Conservation (phyloP, 30 jellyfish, hydroid and myxozoan species). For the Pseudorhiza aurosa region DNA sequence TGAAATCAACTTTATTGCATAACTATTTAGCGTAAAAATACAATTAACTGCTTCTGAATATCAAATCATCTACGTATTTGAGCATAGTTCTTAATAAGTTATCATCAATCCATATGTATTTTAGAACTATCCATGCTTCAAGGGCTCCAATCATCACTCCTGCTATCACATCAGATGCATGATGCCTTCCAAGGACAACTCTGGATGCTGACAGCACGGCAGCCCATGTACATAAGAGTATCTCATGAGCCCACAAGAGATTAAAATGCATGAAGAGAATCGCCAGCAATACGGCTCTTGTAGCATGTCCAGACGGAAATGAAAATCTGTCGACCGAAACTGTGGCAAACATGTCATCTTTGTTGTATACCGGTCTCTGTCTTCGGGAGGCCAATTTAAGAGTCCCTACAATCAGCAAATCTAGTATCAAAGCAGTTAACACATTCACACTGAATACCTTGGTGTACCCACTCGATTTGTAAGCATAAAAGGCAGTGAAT, state of each 20-base stretch:
- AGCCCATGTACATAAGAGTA: slow-evolving; percentile 66
- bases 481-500: slow-evolving; percentile 15
- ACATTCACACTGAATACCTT: slow-evolving; percentile 34
- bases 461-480: slow-evolving; percentile 1
- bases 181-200: slow-evolving; percentile 91
- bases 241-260: neutral
- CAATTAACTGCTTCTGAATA: too few relatives aligned
- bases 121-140: slow-evolving; percentile 50
- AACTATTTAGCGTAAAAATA: too few relatives aligned
- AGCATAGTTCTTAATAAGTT: neutral
- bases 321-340: slow-evolving; percentile 80
- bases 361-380: slow-evolving; percentile 83
- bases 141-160: slow-evolving; percentile 75
- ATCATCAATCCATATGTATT: slow-evolving; percentile 27
- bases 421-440: slow-evolving; percentile 68
- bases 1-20: too few relatives aligned
- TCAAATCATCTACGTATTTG: neutral
- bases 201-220: slow-evolving; percentile 70
- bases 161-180: slow-evolving; percentile 79
- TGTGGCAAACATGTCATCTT: slow-evolving; percentile 71
- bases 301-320: slow-evolving; percentile 98
- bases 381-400: slow-evolving; percentile 63
- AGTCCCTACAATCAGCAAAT: slow-evolving; percentile 66
- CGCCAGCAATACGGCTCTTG: slow-evolving; percentile 81
- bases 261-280: slow-evolving; percentile 6